These are phyloP conservation scores for Chloroceryle amazona DNA, from an alignment of 2,797 vertebrate genomes.

Conservation along the genomic window DNA sequence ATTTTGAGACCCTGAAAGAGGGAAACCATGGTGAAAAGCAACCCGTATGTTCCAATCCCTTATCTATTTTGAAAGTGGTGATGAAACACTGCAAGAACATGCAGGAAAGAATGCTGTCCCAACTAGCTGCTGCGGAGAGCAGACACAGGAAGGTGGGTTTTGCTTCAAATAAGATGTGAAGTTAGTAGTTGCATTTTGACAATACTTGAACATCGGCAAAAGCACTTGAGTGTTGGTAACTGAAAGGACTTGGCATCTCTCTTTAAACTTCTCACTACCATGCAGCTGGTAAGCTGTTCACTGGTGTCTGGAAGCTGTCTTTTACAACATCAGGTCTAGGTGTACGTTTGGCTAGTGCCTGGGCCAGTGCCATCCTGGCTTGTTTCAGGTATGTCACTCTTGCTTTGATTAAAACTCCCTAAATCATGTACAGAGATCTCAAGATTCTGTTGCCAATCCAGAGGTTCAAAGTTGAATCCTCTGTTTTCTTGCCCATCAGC, in stretches of 20 bases:
- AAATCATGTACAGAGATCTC: background rate
- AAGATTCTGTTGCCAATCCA: background rate
- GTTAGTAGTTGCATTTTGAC: background rate
- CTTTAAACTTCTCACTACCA: background rate
- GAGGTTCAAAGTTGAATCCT: background rate
- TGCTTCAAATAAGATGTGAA: background rate
- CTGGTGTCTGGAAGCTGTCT: background rate
- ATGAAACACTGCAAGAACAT: conserved; percentile 97
- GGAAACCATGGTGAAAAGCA: conserved; percentile 83
- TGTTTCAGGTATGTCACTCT: background rate
- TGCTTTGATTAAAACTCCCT: background rate
- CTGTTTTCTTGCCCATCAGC: background rate
- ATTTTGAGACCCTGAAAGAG: conserved; percentile 88
- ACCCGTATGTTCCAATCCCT: conserved; percentile 88
- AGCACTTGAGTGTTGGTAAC: background rate
- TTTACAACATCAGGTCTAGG: too few species aligned
- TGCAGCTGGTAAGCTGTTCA: background rate
- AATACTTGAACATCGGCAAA: background rate
- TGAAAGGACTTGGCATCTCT: background rate
- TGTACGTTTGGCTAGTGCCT: background rate
- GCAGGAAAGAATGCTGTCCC: conserved; percentile 97
- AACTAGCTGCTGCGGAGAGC: conserved; percentile 92
- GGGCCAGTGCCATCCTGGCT: background rate
- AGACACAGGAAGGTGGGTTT: conserved; percentile 91
- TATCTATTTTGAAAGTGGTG: conserved; percentile 93